phyloP scores from a whole-genome alignment of 1,140 invertebrate species.

The Drosophila seguyi region DNA sequence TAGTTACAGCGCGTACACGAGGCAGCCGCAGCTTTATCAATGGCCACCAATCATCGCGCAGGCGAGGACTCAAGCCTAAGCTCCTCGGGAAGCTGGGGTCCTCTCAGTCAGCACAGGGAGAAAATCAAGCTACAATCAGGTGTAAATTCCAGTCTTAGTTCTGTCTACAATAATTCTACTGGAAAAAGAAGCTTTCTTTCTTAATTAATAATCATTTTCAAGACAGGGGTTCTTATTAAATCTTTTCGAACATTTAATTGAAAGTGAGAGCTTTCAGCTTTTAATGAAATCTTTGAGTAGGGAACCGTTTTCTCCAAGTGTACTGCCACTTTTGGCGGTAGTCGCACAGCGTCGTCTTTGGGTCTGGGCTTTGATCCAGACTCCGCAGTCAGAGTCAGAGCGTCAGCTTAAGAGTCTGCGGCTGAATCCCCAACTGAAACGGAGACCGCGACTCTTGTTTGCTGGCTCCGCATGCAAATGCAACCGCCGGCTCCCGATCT shows the following conservation, averaged over 20 bases:
- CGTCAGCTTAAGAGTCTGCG: neutral
- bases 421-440: slow-evolving; percentile 27
- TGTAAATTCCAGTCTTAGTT: accelerated
- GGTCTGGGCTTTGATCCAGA: slow-evolving; percentile 60
- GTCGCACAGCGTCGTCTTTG: slow-evolving; percentile 70
- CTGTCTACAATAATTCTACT: neutral
- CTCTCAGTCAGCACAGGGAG: neutral
- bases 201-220: neutral
- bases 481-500: slow-evolving; percentile 61
- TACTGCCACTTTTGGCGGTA: slow-evolving; percentile 44
- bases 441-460: slow-evolving; percentile 38
- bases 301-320: neutral
- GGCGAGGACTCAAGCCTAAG: slow-evolving; percentile 29
- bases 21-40: slow-evolving; percentile 77
- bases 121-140: neutral
- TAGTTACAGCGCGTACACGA: slow-evolving; percentile 84
- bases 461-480: slow-evolving; percentile 64
- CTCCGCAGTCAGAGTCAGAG: slow-evolving; percentile 1
- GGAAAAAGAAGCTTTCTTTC: neutral
- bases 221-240: neutral
- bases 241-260: neutral
- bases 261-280: neutral
- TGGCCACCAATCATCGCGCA: slow-evolving; percentile 75
- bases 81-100: slow-evolving; percentile 33
- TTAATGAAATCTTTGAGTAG: neutral